phyloP scores from a whole-genome alignment of 2,888 invertebrate genomes.

The Polylopha cassiicola region DNA sequence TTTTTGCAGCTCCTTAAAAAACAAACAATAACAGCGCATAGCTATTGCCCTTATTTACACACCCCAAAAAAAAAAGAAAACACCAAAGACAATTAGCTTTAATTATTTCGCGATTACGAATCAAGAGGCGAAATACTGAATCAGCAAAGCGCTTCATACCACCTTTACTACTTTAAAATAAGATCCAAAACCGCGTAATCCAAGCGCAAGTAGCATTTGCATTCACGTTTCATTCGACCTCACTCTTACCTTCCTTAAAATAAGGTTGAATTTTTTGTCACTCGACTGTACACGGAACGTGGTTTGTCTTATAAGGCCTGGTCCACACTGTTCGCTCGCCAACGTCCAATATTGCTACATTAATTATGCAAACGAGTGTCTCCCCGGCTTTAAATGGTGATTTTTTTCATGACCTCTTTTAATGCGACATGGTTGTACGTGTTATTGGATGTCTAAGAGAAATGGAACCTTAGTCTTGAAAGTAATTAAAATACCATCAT shows the following conservation, averaged over 20 bases:
- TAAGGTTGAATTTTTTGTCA: too few species aligned
- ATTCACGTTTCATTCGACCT: too few species aligned
- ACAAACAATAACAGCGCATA: too few species aligned
- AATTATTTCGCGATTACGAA: conserved; percentile 22
- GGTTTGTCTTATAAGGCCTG: conserved; percentile 13
- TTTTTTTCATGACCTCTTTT: conserved; percentile 14
- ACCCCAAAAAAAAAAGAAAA: conserved; percentile 9
- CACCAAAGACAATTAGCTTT: conserved; percentile 20
- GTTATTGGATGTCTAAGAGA: conserved; percentile 5
- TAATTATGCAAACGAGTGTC: conserved; percentile 22
- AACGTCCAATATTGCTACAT: conserved; percentile 19
- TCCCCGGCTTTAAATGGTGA: conserved; percentile 13
- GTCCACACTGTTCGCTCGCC: conserved; percentile 16
- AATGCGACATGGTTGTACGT: conserved; percentile 19
- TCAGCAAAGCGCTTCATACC: conserved; percentile 1
- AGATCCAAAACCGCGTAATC: conserved; percentile 6
- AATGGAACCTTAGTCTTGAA: conserved; percentile 3
- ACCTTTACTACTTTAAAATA: conserved; percentile 14
- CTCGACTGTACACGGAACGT: not conserved
- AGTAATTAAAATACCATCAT: conserved; percentile 16
- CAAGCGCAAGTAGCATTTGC: too few species aligned
- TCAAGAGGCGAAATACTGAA: conserved; percentile 13
- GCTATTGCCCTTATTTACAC: conserved; percentile 14
- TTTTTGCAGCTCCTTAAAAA: conserved; percentile 6
- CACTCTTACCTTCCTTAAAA: too few species aligned